Percentiles rank a stretch among this genome's conserved stretches.
phyloP scores from a whole-genome alignment of 2,888 invertebrate species.

The Rhaphigaster nebulosa region DNA sequence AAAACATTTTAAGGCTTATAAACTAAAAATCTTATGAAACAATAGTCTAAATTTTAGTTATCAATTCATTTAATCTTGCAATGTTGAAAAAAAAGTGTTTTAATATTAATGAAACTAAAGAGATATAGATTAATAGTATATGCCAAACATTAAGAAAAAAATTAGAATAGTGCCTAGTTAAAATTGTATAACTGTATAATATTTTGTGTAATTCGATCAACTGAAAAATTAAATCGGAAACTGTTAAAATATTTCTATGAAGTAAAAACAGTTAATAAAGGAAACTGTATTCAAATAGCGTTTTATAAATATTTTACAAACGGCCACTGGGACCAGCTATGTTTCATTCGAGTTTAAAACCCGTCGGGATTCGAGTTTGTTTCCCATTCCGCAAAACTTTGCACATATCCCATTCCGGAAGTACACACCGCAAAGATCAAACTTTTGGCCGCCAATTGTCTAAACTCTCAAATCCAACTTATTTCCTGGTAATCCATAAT shows the following conservation, averaged over 20 bases:
- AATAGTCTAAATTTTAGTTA: too few species aligned
- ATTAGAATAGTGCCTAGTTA: too few species aligned
- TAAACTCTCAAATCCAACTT: not conserved
- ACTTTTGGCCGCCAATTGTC: not conserved
- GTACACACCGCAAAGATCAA: conserved; percentile 9
- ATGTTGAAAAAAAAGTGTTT: too few species aligned
- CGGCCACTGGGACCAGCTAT: not conserved
- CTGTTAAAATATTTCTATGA: not conserved
- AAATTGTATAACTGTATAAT: too few species aligned
- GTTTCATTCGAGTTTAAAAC: conserved; percentile 11
- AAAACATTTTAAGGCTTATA: too few species aligned
- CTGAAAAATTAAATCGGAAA: not conserved
- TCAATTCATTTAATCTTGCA: too few species aligned
- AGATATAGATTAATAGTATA: too few species aligned
- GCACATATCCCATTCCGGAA: not conserved
- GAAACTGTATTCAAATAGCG: not conserved
- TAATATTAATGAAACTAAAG: too few species aligned
- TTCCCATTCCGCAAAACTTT: conserved; percentile 16
- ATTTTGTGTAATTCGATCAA: not conserved
- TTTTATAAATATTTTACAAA: conserved; percentile 24
- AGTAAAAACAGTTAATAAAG: not conserved
- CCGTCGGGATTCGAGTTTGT: conserved; percentile 8
- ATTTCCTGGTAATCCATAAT: not conserved
- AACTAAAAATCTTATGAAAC: too few species aligned
- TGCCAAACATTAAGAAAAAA: too few species aligned